Conservation (phyloP, 2,888 invertebrate genomes). For the Cantharis lateralis region DNA sequence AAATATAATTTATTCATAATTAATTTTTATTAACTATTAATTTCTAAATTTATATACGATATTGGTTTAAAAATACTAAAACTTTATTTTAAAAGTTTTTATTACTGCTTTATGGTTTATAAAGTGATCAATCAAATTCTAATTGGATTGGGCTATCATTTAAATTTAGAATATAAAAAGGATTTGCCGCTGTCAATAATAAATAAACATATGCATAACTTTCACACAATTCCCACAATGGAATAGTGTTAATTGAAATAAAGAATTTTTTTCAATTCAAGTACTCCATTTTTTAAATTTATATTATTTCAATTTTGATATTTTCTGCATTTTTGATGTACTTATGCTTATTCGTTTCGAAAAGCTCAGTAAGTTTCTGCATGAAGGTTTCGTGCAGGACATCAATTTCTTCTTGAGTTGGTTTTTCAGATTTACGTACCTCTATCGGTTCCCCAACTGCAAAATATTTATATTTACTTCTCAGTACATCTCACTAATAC, state of each 20-base stretch:
- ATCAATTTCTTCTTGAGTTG: conserved; percentile 76
- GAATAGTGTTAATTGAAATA: no score
- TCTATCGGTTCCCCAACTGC: conserved; percentile 88
- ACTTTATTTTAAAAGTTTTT: not conserved
- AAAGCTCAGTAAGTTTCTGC: conserved; percentile 69
- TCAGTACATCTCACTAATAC: not conserved
- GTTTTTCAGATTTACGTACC: conserved; percentile 72
- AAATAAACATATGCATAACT: not conserved
- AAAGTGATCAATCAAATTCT: not conserved
- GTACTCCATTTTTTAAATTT: not conserved
- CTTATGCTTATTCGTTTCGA: conserved; percentile 82
- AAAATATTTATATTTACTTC: conserved; percentile 10
- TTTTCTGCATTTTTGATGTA: conserved; percentile 69
- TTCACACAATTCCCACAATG: not conserved
- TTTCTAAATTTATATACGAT: not conserved
- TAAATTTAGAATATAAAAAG: not conserved
- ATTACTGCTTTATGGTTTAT: not conserved
- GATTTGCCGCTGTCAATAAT: not conserved
- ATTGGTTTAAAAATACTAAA: not conserved
- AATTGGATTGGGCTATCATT: not conserved
- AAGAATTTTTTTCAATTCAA: no score
- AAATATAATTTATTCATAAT: not conserved
- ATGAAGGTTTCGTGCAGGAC: conserved; percentile 78
- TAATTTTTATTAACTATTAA: not conserved
- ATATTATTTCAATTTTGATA: conserved; percentile 1